Percentiles rank a stretch among this genome's conserved stretches.
Evolutionary conservation across 1,140 invertebrate species (phyloP).

Genomic region (Caenorhabditis brenneri): DNA sequence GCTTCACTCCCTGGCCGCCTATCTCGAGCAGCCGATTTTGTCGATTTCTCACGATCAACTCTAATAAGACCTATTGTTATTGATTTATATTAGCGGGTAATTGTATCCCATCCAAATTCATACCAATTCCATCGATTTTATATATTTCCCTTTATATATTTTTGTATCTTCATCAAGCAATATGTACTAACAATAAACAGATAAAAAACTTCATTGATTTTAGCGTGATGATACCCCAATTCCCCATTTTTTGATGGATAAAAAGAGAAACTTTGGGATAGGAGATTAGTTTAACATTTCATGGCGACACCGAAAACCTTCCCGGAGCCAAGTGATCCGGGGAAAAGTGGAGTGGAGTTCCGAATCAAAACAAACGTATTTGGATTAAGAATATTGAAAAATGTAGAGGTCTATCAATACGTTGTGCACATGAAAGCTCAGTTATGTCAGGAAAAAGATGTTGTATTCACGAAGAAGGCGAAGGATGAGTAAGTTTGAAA

Average conservation of each 20-base stretch:
- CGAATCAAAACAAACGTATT: slow-evolving; percentile 38
- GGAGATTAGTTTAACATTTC: too few species aligned
- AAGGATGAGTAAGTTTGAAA: slow-evolving; percentile 39
- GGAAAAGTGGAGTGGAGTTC: not conserved
- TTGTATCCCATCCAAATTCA: not conserved
- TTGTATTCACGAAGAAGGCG: slow-evolving; percentile 45
- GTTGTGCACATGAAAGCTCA: slow-evolving; percentile 31
- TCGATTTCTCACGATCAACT: slow-evolving; percentile 19
- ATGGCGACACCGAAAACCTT: not conserved
- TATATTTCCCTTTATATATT: too few species aligned
- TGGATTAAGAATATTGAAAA: not conserved
- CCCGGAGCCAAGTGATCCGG: not conserved
- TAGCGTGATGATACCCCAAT: too few species aligned
- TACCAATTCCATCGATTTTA: too few species aligned
- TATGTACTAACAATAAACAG: not conserved
- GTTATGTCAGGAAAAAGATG: not conserved
- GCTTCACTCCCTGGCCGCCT: slow-evolving; percentile 32
- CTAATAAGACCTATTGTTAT: not conserved
- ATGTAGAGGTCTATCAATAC: not conserved
- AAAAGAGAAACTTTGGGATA: too few species aligned
- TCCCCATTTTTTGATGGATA: too few species aligned
- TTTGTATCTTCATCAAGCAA: not conserved
- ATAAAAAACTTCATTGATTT: not conserved
- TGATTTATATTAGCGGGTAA: not conserved
- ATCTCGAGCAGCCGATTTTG: slow-evolving; percentile 41